Conservation (phyloP, 2,113 vertebrate species). For the Aepyceros melampus region DNA sequence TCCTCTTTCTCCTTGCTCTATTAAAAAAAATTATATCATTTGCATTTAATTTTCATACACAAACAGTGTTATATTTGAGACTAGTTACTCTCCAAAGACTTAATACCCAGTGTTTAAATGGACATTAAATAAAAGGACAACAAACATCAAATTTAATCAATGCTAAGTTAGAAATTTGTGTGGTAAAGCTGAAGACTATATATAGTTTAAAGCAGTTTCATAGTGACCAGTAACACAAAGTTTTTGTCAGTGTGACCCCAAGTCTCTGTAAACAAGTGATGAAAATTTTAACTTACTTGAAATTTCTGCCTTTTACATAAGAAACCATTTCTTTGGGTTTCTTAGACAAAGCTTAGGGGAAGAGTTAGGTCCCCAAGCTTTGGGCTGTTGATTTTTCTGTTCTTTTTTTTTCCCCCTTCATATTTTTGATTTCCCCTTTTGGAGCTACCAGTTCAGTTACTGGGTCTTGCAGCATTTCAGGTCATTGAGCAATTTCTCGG, state of each 20-base stretch:
- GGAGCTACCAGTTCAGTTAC: neutral
- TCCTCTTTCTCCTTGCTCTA: neutral
- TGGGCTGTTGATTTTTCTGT: neutral
- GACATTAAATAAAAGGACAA: slow-evolving; percentile 11
- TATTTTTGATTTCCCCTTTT: neutral
- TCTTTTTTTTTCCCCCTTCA: neutral
- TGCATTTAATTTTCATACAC: neutral
- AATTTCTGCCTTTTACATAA: slow-evolving; percentile 8
- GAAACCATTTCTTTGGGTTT: slow-evolving; percentile 2
- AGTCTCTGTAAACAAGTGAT: slow-evolving; percentile 4
- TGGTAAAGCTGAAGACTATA: neutral
- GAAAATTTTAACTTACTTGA: neutral
- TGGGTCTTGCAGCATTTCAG: slow-evolving; percentile 5
- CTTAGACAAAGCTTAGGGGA: neutral
- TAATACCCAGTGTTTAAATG: neutral
- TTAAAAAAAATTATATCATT: neutral
- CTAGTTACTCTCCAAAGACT: neutral
- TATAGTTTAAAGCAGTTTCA: neutral
- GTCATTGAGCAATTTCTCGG: neutral
- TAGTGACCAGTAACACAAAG: neutral
- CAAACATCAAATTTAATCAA: neutral
- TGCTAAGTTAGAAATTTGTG: neutral
- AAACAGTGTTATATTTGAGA: neutral
- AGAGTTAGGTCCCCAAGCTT: slow-evolving; percentile 14
- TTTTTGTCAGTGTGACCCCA: neutral